Evolutionary conservation across 2,113 vertebrate genomes (phyloP).

Genomic region (Pantherophis guttatus): DNA sequence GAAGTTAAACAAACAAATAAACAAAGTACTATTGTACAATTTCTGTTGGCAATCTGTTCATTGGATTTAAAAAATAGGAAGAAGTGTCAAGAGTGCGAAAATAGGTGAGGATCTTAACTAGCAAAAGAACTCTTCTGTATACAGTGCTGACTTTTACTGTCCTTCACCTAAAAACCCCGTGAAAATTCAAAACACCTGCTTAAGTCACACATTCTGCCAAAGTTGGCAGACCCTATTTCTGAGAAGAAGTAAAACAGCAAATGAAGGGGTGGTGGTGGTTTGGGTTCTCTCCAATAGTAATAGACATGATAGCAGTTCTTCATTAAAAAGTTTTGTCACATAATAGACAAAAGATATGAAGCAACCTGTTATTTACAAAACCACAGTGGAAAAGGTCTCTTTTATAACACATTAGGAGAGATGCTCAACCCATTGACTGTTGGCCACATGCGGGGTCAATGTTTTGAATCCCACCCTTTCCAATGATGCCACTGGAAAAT

Average conservation of each 20-base stretch:
- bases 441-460: background rate
- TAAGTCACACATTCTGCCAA: background rate
- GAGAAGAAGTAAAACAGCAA: background rate
- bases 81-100: slow-evolving; percentile 1
- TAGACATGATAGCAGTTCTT: slow-evolving; percentile 8
- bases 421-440: background rate
- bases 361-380: slow-evolving; percentile 17
- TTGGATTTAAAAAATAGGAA: background rate
- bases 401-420: background rate
- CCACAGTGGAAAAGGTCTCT: background rate
- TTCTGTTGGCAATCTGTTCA: slow-evolving; percentile 23
- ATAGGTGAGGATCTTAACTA: background rate
- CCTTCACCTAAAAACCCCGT: slow-evolving; percentile 4
- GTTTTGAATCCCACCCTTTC: background rate
- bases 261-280: background rate
- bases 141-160: background rate
- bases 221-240: background rate
- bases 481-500: background rate
- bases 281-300: slow-evolving; percentile 12
- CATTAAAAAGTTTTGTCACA: background rate
- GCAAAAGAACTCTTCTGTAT: background rate
- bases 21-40: background rate
- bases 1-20: background rate
- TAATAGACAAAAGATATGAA: slow-evolving; percentile 5
- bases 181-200: slow-evolving; percentile 20